Percentiles rank a stretch among this genome's conserved stretches.
Evolutionary conservation across 2,888 invertebrate species (phyloP).

Genomic region (Phyto melanocephala): DNA sequence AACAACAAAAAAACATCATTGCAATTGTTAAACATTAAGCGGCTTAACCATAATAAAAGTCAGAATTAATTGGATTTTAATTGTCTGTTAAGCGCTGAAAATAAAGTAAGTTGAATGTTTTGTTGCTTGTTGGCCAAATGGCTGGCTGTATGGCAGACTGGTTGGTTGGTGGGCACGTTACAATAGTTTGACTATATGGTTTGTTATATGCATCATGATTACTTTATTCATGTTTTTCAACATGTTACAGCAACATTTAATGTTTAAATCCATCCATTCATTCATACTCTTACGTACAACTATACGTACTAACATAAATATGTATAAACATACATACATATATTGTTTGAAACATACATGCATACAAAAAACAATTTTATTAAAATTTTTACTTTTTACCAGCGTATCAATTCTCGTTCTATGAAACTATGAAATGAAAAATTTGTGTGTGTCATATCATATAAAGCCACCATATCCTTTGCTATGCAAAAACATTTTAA

Average conservation of each 20-base stretch:
- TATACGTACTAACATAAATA: too few relatives aligned
- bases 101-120: constrained; percentile 63
- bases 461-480: too few relatives aligned
- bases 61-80: constrained; percentile 79
- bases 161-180: neutral
- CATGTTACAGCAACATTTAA: constrained; percentile 52
- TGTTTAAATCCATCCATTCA: constrained; percentile 50
- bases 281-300: too few relatives aligned
- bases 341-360: neutral
- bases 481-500: too few relatives aligned
- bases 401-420: too few relatives aligned
- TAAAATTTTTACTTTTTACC: constrained; percentile 7
- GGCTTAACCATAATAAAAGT: constrained; percentile 78
- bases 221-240: constrained; percentile 60
- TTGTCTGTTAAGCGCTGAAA: constrained; percentile 76
- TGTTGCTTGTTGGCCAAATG: constrained; percentile 26
- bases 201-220: constrained; percentile 54
- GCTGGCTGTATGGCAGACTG: neutral
- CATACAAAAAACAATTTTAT: constrained; percentile 34
- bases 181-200: neutral
- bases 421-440: too few relatives aligned
- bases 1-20: constrained; percentile 55
- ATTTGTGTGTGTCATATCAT: too few relatives aligned
- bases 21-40: constrained; percentile 68
- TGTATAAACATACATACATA: too few relatives aligned